phyloP scores from a whole-genome alignment of 2,113 vertebrate genomes.

The Agelaius phoeniceus region DNA sequence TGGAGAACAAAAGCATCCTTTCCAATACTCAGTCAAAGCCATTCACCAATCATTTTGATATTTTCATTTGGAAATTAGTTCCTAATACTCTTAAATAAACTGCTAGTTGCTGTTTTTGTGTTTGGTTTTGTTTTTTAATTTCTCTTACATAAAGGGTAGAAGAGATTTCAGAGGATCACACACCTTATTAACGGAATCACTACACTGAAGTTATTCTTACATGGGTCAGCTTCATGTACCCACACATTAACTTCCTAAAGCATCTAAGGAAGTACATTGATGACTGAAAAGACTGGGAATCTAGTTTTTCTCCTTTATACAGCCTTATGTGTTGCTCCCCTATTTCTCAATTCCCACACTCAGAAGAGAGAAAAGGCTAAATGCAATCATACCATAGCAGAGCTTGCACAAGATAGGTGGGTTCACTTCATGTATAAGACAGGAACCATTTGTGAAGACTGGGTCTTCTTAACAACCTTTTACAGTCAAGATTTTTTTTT shows the following conservation, averaged over 20 bases:
- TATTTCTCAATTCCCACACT: neutral
- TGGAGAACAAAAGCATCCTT: neutral
- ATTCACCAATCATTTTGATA: neutral
- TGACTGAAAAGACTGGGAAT: neutral
- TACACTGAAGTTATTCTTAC: neutral
- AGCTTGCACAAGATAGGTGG: neutral
- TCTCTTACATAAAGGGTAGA: neutral
- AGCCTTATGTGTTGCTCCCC: neutral
- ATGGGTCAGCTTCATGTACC: neutral
- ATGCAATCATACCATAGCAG: neutral
- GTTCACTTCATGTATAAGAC: neutral
- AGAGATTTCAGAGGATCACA: neutral
- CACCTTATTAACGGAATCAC: fast-evolving
- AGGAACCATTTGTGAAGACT: neutral
- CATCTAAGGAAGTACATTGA: fast-evolving
- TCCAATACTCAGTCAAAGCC: neutral
- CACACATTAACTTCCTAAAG: neutral
- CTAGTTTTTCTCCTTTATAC: neutral
- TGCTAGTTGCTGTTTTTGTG: neutral
- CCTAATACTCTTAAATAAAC: neutral
- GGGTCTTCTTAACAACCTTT: neutral
- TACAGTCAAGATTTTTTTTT: neutral
- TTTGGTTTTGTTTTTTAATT: neutral
- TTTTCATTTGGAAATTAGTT: neutral
- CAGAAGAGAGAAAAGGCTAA: neutral